Evolutionary conservation across 2,888 invertebrate species (phyloP), one percentile per base, ranked within the genome.

Genomic region (Andrena camellia): DNA sequence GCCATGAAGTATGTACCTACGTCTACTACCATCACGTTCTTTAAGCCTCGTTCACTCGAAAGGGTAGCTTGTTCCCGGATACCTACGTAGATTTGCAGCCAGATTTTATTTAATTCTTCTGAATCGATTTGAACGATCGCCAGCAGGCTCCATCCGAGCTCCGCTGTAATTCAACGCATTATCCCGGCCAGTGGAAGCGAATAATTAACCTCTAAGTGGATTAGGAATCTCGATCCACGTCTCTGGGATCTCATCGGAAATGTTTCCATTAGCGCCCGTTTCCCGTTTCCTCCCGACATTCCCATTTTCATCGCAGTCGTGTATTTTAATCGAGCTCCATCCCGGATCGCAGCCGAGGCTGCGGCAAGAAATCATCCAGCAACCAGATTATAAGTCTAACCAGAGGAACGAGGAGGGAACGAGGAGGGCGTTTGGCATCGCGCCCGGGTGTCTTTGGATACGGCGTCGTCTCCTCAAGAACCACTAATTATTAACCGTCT

Each of bases 401-500:
- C 73, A 79, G 67, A 76, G 66, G 79, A 62, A 69, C 42, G 42
- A 23, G 42, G 52, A 52, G 50, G 54, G 33, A 60, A 23, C 23
- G 20, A 54, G 78, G 20, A 54, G 78, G 77, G 81, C 70, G 70
- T 77, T 72, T 88, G 88, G 88, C 89, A 84, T 35, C 17, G 59
- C 67, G 88, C 89, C 87, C 78, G 57, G 66, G 42, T 42, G 42
- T 6, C 54, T 23, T 23, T 62, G 29, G 60, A 72, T 33, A 64
- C 33, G 67, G 78, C 66, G 35, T 76, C 42, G 20, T 52, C 63
- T 66, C 29, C 64, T n/a, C 54, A 72, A 57, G 67, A 86, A 76
- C 81, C 86, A 69, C 86, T 89, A 88, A 91, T 91, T 90, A 91
- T 91, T 87, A 91, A 88, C 84, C 88, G 76, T 71, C 84, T 88